phyloP scores from a whole-genome alignment of 2,888 invertebrate genomes.

The Gymnocheta viridis region DNA sequence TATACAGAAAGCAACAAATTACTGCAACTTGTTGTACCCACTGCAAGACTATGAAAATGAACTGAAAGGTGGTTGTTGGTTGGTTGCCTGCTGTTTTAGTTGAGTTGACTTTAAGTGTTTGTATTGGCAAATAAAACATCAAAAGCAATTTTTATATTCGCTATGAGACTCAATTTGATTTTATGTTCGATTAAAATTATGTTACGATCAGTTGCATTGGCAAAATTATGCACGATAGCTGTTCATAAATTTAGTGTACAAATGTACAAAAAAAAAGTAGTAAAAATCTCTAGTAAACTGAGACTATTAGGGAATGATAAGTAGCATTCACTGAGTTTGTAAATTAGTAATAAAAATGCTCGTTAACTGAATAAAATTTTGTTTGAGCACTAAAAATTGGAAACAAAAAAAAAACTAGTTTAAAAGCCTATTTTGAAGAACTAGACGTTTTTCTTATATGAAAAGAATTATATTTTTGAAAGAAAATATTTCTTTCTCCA shows the following conservation, averaged over 20 bases:
- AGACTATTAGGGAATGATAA: slow-evolving; percentile 18
- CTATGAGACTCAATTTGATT: slow-evolving; percentile 37
- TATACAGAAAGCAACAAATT: neutral
- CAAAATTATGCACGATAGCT: slow-evolving; percentile 1
- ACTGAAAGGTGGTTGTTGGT: neutral
- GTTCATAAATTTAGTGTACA: slow-evolving; percentile 3
- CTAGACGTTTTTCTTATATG: no score
- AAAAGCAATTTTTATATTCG: slow-evolving; percentile 43
- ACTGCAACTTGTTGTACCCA: neutral
- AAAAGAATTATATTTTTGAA: no score
- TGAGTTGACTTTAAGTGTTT: slow-evolving; percentile 27
- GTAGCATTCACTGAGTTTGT: neutral
- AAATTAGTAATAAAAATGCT: no score
- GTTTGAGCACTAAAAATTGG: no score
- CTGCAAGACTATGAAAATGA: neutral
- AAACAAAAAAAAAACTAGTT: no score
- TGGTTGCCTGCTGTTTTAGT: slow-evolving; percentile 52
- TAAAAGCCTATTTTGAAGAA: no score
- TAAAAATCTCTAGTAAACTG: slow-evolving; percentile 9
- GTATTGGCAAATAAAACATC: slow-evolving; percentile 47
- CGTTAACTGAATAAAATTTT: no score
- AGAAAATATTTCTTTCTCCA: no score
- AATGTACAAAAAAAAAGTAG: neutral
- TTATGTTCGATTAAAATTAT: slow-evolving; percentile 54
- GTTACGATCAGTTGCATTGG: slow-evolving; percentile 35